A percentile compares a stretch with the other conserved stretches of the same genome.
These are phyloP conservation scores for Nothura maculosa DNA, from an alignment of 2,797 vertebrate species.

Conservation along the genomic window DNA sequence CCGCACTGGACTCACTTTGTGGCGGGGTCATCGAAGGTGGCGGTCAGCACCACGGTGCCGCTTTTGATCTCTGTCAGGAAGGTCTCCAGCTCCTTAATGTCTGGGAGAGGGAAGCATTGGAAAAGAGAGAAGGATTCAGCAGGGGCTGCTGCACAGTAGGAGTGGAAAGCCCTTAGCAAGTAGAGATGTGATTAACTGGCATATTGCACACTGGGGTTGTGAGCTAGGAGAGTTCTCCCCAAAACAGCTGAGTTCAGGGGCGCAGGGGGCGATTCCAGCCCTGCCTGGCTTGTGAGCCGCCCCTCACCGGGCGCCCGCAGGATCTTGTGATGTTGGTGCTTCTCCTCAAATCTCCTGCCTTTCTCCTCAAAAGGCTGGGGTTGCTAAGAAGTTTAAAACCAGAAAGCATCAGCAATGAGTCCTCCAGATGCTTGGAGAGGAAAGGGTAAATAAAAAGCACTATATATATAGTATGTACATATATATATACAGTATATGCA, in stretches of 20 bases:
- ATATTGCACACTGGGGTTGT: neutral
- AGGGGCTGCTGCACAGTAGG: neutral
- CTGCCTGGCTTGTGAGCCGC: neutral
- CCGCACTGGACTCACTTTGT: conserved; percentile 82
- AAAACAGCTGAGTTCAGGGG: neutral
- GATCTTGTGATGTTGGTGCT: neutral
- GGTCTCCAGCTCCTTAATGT: conserved; percentile 59
- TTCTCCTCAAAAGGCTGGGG: neutral
- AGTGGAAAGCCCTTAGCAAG: neutral
- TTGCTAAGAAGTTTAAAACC: neutral
- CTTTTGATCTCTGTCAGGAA: conserved; percentile 82
- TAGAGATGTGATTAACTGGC: neutral
- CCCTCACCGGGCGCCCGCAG: neutral
- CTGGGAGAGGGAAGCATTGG: conserved; percentile 53
- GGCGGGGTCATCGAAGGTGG: conserved; percentile 87
- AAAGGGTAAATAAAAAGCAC: neutral
- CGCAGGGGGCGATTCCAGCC: neutral
- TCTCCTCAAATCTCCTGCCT: neutral
- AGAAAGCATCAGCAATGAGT: neutral
- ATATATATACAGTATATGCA: too few species aligned
- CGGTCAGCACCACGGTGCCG: conserved; percentile 83
- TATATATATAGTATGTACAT: too few species aligned
- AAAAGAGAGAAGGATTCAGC: neutral
- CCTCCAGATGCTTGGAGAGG: neutral
- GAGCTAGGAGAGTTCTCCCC: neutral